A percentile compares a stretch with the other conserved stretches of the same genome.
These are phyloP conservation scores for Herpailurus yagouaroundi DNA, from an alignment of 2,113 vertebrate species.

Conservation along the genomic window DNA sequence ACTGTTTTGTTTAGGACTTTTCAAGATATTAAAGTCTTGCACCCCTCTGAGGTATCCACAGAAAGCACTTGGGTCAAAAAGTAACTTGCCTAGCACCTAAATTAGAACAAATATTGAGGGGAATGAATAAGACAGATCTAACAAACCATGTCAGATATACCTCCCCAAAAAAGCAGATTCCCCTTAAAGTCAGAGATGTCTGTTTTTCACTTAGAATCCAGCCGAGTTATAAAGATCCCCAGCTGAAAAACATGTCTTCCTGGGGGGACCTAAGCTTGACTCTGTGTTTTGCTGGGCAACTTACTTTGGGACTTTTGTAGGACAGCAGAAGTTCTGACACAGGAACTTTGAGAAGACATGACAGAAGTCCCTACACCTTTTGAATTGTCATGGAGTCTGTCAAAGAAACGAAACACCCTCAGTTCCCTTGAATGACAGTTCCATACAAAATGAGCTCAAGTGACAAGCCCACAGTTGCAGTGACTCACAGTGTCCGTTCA, in stretches of 20 bases:
- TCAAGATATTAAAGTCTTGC: background rate
- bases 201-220: background rate
- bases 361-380: constrained; percentile 94
- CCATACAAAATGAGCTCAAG: background rate
- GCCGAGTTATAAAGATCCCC: too few relatives aligned
- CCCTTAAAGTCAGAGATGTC: background rate
- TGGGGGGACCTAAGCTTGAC: background rate
- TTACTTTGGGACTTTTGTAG: constrained; percentile 93
- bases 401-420: background rate
- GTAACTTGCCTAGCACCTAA: background rate
- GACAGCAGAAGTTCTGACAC: constrained; percentile 89
- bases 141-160: background rate
- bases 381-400: constrained; percentile 95
- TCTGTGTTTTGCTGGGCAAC: constrained; percentile 57
- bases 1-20: background rate
- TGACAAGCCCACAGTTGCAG: background rate
- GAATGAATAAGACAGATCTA: background rate
- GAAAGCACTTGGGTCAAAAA: background rate
- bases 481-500: fast-evolving
- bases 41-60: too few relatives aligned
- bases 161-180: background rate
- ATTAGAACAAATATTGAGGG: background rate
- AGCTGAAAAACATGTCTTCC: background rate
- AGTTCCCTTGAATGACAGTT: background rate
- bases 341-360: constrained; percentile 91